Conservation (phyloP, 2,888 invertebrate species). For the Altica lythri region DNA sequence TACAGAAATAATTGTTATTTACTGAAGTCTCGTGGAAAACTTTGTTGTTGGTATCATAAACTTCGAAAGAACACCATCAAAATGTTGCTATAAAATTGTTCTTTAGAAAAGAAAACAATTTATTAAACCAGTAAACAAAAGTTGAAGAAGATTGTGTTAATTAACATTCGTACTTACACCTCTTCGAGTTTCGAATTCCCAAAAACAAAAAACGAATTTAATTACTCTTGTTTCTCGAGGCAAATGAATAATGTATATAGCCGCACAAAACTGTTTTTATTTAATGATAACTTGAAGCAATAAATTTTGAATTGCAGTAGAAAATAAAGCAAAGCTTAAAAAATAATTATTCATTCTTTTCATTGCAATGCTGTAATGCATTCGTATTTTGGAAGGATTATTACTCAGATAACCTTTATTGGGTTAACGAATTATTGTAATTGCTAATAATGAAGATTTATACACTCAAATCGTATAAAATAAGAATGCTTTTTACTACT, state of each 20-base stretch:
- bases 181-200: no score
- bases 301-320: constrained; percentile 1
- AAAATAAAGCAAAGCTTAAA: constrained; percentile 3
- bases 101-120: constrained; percentile 23
- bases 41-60: constrained; percentile 19
- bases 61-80: constrained; percentile 21
- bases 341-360: not conserved
- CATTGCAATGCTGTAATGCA: not conserved
- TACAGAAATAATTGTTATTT: constrained; percentile 23
- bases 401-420: no score
- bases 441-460: no score
- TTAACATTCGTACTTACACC: constrained; percentile 19
- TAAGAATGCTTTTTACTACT: no score
- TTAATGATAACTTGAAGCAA: constrained; percentile 5
- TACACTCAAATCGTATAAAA: no score
- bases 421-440: no score
- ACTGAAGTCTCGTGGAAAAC: constrained; percentile 16
- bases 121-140: constrained; percentile 9
- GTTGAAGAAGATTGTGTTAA: constrained; percentile 19
- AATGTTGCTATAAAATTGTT: no score
- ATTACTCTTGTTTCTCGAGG: not conserved
- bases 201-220: no score
- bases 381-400: no score
- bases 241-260: constrained; percentile 5
- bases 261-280: constrained; percentile 9